Evolutionary conservation across 2,888 invertebrate genomes (phyloP).

Genomic region (Idaea straminata): DNA sequence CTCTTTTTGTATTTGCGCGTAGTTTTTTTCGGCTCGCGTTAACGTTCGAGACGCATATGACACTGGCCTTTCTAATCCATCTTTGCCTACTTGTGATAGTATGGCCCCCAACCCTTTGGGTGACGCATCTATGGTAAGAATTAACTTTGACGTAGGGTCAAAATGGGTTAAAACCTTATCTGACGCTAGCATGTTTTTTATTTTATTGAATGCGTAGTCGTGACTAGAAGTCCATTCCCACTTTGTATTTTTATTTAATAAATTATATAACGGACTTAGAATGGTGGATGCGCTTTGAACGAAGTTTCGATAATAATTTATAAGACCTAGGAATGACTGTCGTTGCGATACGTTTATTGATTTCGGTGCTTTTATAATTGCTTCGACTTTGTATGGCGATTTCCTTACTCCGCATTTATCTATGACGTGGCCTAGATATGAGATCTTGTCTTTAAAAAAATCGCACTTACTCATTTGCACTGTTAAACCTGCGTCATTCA

Average conservation of each 20-base stretch:
- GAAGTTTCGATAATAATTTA: too few relatives aligned
- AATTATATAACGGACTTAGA: too few relatives aligned
- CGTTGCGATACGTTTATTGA: too few relatives aligned
- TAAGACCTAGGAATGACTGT: background rate
- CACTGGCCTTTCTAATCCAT: constrained; percentile 12
- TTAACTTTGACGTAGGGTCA: constrained; percentile 20
- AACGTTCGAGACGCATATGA: too few relatives aligned
- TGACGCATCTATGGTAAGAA: constrained; percentile 32
- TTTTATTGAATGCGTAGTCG: constrained; percentile 18
- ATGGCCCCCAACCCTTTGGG: constrained; percentile 28
- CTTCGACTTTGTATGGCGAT: too few relatives aligned
- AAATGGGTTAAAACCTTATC: constrained; percentile 28
- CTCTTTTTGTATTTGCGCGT: constrained; percentile 14
- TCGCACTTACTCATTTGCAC: background rate
- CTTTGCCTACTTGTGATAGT: constrained; percentile 16
- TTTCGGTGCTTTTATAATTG: too few relatives aligned
- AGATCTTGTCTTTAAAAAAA: constrained; percentile 9
- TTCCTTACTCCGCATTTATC: too few relatives aligned
- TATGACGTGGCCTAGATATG: too few relatives aligned
- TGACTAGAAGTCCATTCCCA: constrained; percentile 14
- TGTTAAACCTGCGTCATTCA: too few relatives aligned
- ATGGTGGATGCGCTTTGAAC: background rate
- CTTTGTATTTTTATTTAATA: too few relatives aligned
- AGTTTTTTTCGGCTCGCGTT: too few relatives aligned
- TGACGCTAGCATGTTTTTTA: constrained; percentile 22